A percentile compares a stretch with the other conserved stretches of the same genome.
phyloP scores from a whole-genome alignment of 2,888 invertebrate genomes.

The Metalampra italica region DNA sequence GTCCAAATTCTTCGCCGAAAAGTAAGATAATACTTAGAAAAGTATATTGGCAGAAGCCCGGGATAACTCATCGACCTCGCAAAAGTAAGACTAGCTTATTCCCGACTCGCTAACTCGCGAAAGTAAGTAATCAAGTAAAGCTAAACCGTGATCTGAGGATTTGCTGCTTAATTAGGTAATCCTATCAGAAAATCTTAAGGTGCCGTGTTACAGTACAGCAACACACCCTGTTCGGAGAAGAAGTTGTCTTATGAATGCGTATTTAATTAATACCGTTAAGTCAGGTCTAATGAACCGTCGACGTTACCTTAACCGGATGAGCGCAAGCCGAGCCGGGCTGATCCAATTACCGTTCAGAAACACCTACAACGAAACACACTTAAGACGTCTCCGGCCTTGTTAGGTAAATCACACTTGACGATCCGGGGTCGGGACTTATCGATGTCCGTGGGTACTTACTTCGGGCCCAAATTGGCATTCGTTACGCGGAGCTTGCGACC shows the following conservation, averaged over 20 bases:
- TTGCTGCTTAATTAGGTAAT: no score
- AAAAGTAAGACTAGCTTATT: no score
- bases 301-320: slow-evolving; percentile 67
- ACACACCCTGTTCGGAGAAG: not conserved
- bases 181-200: no score
- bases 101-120: no score
- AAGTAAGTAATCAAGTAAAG: no score
- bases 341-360: slow-evolving; percentile 68
- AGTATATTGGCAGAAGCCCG: no score
- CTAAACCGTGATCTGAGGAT: no score
- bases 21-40: no score
- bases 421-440: slow-evolving; percentile 26
- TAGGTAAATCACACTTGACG: slow-evolving; percentile 48
- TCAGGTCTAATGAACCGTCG: slow-evolving; percentile 62
- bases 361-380: slow-evolving; percentile 67
- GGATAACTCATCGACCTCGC: no score
- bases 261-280: slow-evolving; percentile 63
- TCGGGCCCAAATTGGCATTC: not conserved
- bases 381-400: slow-evolving; percentile 57
- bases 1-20: no score
- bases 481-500: no score
- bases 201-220: not conserved
- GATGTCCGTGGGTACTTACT: slow-evolving; percentile 14
- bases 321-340: slow-evolving; percentile 53
- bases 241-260: slow-evolving; percentile 33